These are phyloP conservation scores for Aurelia aurita DNA, from an alignment of 30 jellyfish, hydroid and myxozoan genomes.

Conservation along the genomic window DNA sequence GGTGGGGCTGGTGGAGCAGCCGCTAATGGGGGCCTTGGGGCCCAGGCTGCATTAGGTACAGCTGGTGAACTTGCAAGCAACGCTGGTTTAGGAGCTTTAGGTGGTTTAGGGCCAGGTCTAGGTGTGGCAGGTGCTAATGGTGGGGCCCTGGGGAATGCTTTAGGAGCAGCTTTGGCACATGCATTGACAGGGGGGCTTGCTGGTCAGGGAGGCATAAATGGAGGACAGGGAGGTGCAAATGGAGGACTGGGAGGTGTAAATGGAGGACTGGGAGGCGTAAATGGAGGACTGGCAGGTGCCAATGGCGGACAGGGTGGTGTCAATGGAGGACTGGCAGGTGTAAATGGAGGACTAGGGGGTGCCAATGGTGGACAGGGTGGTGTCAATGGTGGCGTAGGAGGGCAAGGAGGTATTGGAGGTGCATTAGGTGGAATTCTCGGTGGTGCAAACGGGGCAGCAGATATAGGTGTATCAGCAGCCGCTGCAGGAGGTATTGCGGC, in stretches of 20 bases:
- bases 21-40: slow-evolving; percentile 41
- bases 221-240: slow-evolving; percentile 8
- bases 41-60: slow-evolving; percentile 35
- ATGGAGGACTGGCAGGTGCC: slow-evolving; percentile 30
- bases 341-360: slow-evolving; percentile 20
- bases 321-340: slow-evolving; percentile 24
- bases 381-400: slow-evolving; percentile 26
- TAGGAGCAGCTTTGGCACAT: slow-evolving; percentile 29
- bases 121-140: slow-evolving; percentile 43
- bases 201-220: slow-evolving; percentile 18
- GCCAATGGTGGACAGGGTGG: slow-evolving; percentile 15
- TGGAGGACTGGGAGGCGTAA: slow-evolving; percentile 21
- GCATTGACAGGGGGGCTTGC: slow-evolving; percentile 34
- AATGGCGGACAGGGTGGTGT: slow-evolving; percentile 12
- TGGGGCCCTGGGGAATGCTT: slow-evolving; percentile 23
- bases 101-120: slow-evolving; percentile 12
- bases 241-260: slow-evolving; percentile 19
- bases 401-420: slow-evolving; percentile 20
- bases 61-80: slow-evolving; percentile 59
- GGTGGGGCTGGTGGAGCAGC: slow-evolving; percentile 46
- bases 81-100: slow-evolving; percentile 61
- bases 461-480: slow-evolving; percentile 61
- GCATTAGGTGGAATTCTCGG: slow-evolving; percentile 32
- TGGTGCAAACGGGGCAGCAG: slow-evolving; percentile 28
- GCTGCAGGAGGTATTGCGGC: slow-evolving; percentile 58